These are phyloP conservation scores for Bradypodion ventrale DNA, from an alignment of 2,797 vertebrate genomes.

Conservation along the genomic window DNA sequence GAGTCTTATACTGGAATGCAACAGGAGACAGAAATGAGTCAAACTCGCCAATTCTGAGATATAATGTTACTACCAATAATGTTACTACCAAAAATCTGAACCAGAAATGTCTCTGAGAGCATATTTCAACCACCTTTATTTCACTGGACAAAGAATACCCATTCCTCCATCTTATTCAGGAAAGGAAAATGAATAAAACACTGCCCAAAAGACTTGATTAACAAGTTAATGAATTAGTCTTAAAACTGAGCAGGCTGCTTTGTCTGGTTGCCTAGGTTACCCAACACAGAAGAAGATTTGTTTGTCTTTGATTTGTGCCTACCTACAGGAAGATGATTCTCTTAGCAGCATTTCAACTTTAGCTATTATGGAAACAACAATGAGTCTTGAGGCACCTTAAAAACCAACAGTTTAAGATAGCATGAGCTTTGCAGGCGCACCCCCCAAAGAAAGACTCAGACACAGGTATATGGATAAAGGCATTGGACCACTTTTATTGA, in stretches of 20 bases:
- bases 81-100: background rate
- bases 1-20: background rate
- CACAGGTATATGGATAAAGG: too few species aligned
- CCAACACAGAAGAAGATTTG: background rate
- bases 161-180: background rate
- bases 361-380: background rate
- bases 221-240: background rate
- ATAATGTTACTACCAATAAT: background rate
- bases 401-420: background rate
- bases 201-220: background rate
- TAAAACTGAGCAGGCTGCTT: background rate
- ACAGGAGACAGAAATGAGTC: background rate
- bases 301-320: background rate
- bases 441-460: too few species aligned
- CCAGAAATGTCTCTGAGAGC: background rate
- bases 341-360: background rate
- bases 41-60: background rate
- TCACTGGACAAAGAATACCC: background rate
- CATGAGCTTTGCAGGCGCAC: too few species aligned
- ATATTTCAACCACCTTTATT: background rate
- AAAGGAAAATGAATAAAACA: background rate
- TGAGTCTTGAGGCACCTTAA: background rate
- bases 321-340: background rate
- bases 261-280: background rate
- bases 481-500: too few species aligned